A percentile compares a stretch with the other conserved stretches of the same genome.
phyloP scores from a whole-genome alignment of 2,888 invertebrate species.

The Parapristionchus giblindavisi region DNA sequence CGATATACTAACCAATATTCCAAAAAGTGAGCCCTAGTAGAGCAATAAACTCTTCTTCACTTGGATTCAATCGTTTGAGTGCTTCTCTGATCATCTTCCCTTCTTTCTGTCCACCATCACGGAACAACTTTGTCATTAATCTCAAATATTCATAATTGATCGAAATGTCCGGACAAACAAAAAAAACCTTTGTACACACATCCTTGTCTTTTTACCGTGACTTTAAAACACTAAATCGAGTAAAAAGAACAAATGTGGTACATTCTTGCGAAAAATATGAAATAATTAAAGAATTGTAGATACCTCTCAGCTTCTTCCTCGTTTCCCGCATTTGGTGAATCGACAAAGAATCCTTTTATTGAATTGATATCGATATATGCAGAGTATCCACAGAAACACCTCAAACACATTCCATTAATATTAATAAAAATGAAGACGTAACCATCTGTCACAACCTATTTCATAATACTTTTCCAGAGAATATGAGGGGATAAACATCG shows the following conservation, averaged over 20 bases:
- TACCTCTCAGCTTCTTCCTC: constrained; percentile 12
- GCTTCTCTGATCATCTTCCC: constrained; percentile 16
- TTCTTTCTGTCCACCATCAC: background rate
- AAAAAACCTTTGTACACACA: no score
- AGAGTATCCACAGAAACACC: constrained; percentile 15
- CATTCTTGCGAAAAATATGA: background rate
- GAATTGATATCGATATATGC: constrained; percentile 22
- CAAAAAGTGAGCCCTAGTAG: constrained; percentile 25
- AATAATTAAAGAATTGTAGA: background rate
- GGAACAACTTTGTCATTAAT: no score
- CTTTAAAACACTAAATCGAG: no score
- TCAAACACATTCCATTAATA: background rate
- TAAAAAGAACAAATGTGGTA: no score
- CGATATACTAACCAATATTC: constrained; percentile 31
- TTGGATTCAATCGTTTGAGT: constrained; percentile 21
- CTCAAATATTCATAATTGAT: no score
- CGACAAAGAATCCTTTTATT: constrained; percentile 18
- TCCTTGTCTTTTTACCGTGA: no score
- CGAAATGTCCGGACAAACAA: no score
- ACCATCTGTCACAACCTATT: no score
- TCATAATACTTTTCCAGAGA: no score
- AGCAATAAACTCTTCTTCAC: constrained; percentile 26
- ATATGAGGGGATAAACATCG: no score
- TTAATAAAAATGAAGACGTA: background rate
- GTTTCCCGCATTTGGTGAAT: constrained; percentile 17